Evolutionary conservation across 37 sponge, comb jelly and placozoan genomes (phyloP), one percentile per base, ranked within the genome.

Genomic region (Ianthella basta): DNA sequence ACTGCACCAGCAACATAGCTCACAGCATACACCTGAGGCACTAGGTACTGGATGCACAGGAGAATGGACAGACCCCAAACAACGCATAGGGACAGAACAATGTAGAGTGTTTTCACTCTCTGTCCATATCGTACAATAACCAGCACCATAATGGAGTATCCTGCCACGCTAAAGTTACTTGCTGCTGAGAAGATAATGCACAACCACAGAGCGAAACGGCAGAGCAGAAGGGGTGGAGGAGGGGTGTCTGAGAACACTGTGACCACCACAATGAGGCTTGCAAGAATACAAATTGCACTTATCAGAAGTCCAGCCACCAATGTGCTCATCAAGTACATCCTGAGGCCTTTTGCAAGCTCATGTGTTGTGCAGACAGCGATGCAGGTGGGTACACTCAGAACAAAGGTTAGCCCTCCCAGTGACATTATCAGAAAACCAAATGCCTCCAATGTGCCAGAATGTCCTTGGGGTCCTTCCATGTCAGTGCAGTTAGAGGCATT

Each of bases 11-110:
- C 66, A 10, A 64, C 66, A 64, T 64, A 64, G 66, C 27, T 10
- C 14, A 64, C 66, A 20, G 66, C 66, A 16, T 64, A 64, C 20
- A 64, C 66, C 20, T 64, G 20, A 64, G 66, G 66, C n/a, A n/a
- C n/a, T n/a, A n/a, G n/a, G n/a, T n/a, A n/a, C n/a, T n/a, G n/a
- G n/a, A n/a, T n/a, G n/a, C n/a, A n/a, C n/a, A n/a, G n/a, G n/a
- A n/a, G n/a, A n/a, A n/a, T n/a, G n/a, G n/a, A n/a, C n/a, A n/a
- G n/a, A n/a, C n/a, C n/a, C n/a, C n/a, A n/a, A n/a, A n/a, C n/a
- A n/a, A n/a, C n/a, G n/a, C n/a, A n/a, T n/a, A n/a, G n/a, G n/a
- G n/a, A n/a, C n/a, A n/a, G n/a, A n/a, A n/a, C n/a, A n/a, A n/a
- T n/a, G n/a, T n/a, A n/a, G n/a, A n/a, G n/a, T n/a, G n/a, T n/a